Evolutionary conservation across 1,140 invertebrate species (phyloP), one percentile per base, ranked within the genome.

Genomic region (Aleiodes sp.): DNA sequence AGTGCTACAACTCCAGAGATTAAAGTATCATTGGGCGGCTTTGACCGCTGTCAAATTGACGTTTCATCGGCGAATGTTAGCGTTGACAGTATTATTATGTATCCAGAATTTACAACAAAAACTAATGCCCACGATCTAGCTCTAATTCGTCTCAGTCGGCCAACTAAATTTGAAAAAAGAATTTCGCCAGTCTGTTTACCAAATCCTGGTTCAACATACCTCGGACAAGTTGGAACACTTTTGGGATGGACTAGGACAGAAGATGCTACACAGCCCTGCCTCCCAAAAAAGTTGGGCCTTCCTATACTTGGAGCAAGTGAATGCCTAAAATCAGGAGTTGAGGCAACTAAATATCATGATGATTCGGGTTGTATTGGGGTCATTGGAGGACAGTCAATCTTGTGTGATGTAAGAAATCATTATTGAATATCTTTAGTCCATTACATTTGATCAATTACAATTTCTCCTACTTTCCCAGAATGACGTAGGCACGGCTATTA

Each of bases 101-200:
- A 89, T 77, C 87, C 88, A 2, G 85, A 87, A 52, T 91, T 88
- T 72, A 85, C 87, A 65, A 73, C 77, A 0, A 82, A 74, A n/a
- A 87, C 86, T 0, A 79, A 77, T 70, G 83, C 88, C 28, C 87
- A 89, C 70, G 89, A 92, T 79, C 82, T 92, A 29, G 90, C 90
- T 1, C 70, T 92, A 14, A 73, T 92, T 4, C 86, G 83, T 52
- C 77, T 92, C 6, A 86, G 82, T 65, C 79, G 83, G 21, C 82
- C 86, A 6, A 86, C 88, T 2, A 76, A 81, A 39, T 88, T 91
- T 66, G 88, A 87, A 35, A 82, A 84, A 61, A 79, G 85, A 39
- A 84, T 91, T 69, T 80, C 81, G 4, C 90, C 90, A 0, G 86
- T 91, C 21, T 91, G 90, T 74, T 74, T 92, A 57, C 87, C 89